Evolutionary conservation across 2,888 invertebrate species (phyloP).

Genomic region (Agriopis marginaria): DNA sequence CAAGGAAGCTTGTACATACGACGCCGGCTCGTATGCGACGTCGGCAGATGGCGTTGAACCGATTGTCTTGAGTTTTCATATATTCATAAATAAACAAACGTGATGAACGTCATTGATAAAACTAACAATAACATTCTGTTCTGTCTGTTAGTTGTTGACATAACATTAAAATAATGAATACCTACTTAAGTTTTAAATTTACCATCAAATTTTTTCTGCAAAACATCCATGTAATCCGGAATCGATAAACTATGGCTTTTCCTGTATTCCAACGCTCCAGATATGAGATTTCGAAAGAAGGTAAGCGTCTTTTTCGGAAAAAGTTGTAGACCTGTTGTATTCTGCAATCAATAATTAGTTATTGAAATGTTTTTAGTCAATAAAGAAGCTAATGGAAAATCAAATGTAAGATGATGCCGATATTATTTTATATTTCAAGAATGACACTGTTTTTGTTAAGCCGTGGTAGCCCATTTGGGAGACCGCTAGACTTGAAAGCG

Average conservation of each 20-base stretch:
- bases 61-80: not conserved
- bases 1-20: too few relatives aligned
- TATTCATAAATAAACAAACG: not conserved
- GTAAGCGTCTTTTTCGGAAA: not conserved
- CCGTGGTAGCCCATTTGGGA: too few relatives aligned
- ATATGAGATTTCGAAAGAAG: not conserved
- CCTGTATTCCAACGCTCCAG: slow-evolving; percentile 6
- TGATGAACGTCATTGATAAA: not conserved
- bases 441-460: too few relatives aligned
- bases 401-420: too few relatives aligned
- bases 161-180: not conserved
- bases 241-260: not conserved
- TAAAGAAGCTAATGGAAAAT: too few relatives aligned
- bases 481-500: too few relatives aligned
- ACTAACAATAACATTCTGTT: not conserved
- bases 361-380: not conserved
- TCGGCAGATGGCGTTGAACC: too few relatives aligned
- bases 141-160: not conserved
- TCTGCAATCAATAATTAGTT: not conserved
- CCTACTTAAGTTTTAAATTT: not conserved
- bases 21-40: too few relatives aligned
- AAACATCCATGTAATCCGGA: slow-evolving; percentile 19
- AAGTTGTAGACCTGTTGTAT: not conserved
- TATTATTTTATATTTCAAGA: too few relatives aligned
- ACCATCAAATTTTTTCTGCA: slow-evolving; percentile 16